Conservation (phyloP, 2,888 invertebrate species). For the Callyntrura sp. region DNA sequence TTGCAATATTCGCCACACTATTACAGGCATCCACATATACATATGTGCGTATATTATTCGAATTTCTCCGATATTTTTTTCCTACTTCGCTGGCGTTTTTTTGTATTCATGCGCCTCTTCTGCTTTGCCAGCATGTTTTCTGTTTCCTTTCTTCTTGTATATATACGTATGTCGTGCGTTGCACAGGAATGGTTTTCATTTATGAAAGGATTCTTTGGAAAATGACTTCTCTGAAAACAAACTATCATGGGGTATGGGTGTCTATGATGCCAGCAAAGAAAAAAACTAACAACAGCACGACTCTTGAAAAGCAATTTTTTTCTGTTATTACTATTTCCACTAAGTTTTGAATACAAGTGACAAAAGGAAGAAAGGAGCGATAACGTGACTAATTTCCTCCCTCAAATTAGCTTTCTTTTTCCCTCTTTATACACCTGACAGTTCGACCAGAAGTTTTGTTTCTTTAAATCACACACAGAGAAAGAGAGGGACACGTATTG, state of each 20-base stretch:
- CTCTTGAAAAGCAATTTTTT: too few species aligned
- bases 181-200: not conserved
- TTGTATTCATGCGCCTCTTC: not conserved
- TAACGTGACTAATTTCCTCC: not conserved
- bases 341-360: too few species aligned
- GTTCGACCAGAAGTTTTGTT: too few species aligned
- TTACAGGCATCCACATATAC: slow-evolving; percentile 7
- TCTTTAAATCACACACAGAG: too few species aligned
- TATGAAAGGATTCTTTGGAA: not conserved
- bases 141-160: not conserved
- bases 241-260: too few species aligned
- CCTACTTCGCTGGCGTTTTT: not conserved
- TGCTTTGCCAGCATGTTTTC: not conserved
- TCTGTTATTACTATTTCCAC: too few species aligned
- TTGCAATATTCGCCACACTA: slow-evolving; percentile 34
- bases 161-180: not conserved
- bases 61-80: not conserved
- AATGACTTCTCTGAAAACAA: too few species aligned
- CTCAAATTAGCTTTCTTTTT: not conserved
- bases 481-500: too few species aligned
- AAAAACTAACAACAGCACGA: not conserved
- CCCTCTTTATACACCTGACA: not conserved
- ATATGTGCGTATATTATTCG: not conserved
- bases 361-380: not conserved
- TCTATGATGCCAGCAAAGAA: not conserved